These are phyloP conservation scores for Hypomesus transpacificus DNA, from an alignment of 2,113 vertebrate genomes.

Conservation along the genomic window DNA sequence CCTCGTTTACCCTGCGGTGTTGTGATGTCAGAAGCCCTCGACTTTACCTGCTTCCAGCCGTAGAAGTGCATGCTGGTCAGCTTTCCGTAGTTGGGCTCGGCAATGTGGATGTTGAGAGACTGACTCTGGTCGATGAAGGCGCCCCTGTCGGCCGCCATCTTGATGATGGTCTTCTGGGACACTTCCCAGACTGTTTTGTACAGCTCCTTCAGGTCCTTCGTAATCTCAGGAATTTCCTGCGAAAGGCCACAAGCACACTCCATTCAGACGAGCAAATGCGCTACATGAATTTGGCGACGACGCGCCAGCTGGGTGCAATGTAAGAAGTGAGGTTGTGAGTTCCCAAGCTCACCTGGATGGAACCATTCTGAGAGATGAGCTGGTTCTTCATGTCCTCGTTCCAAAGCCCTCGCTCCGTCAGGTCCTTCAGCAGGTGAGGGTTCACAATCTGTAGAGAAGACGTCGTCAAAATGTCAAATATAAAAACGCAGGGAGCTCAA, in stretches of 20 bases:
- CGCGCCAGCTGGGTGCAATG: background rate
- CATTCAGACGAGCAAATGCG: background rate
- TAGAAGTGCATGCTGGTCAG: constrained; percentile 99
- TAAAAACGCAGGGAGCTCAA: background rate
- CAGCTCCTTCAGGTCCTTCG: constrained; percentile 87
- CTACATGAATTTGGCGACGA: background rate
- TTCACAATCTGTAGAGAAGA: constrained; percentile 83
- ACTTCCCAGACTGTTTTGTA: constrained; percentile 99
- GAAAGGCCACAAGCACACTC: background rate
- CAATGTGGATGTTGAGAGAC: constrained; percentile 95
- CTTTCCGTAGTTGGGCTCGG: constrained; percentile 95
- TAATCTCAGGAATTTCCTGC: constrained; percentile 79
- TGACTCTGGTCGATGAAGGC: constrained; percentile 98
- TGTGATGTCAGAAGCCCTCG: background rate
- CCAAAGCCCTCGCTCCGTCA: constrained; percentile 90
- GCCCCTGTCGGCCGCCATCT: constrained; percentile 93
- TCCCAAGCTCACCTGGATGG: constrained; percentile 80
- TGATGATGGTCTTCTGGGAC: constrained; percentile 90
- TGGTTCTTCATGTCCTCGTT: constrained; percentile 96
- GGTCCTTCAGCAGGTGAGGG: constrained; percentile 94
- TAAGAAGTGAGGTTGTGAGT: background rate
- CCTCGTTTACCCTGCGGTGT: background rate
- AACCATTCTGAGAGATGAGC: constrained; percentile 90
- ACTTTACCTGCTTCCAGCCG: constrained; percentile 88
- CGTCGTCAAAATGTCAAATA: background rate